phyloP scores from a whole-genome alignment of 2,888 invertebrate genomes.

The Macropis europaea region DNA sequence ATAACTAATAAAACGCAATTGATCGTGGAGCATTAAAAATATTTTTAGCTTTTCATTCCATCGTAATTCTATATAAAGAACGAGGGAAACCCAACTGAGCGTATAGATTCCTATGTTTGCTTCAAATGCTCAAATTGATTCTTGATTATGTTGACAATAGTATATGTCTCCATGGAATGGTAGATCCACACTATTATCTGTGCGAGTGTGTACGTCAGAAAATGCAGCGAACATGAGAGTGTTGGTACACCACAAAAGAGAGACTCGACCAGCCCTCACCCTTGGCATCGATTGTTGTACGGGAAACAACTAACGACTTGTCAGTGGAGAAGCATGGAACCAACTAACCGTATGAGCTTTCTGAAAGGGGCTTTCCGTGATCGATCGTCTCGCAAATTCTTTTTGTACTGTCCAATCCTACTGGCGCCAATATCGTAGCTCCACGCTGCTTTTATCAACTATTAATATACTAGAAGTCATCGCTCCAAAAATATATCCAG shows the following conservation, averaged over 20 bases:
- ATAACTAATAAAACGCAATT: constrained; percentile 20
- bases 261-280: constrained; percentile 10
- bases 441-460: constrained; percentile 21
- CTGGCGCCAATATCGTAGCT: not conserved
- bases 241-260: constrained; percentile 30
- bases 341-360: constrained; percentile 26
- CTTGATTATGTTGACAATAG: constrained; percentile 24
- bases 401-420: constrained; percentile 15
- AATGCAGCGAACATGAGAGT: not conserved
- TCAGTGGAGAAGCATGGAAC: constrained; percentile 32
- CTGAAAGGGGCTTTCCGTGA: constrained; percentile 33
- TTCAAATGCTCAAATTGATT: constrained; percentile 27
- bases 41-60: constrained; percentile 12
- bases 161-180: not conserved
- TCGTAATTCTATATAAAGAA: constrained; percentile 4
- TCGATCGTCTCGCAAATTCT: constrained; percentile 45
- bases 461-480: not conserved
- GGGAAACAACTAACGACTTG: constrained; percentile 42
- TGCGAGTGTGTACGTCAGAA: not conserved
- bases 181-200: not conserved
- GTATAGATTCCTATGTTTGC: constrained; percentile 40
- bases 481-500: no score
- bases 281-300: constrained; percentile 47
- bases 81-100: constrained; percentile 8
- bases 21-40: constrained; percentile 8